These are phyloP conservation scores for Eristalinus aeneus DNA, from an alignment of 2,888 invertebrate species.

Conservation along the genomic window DNA sequence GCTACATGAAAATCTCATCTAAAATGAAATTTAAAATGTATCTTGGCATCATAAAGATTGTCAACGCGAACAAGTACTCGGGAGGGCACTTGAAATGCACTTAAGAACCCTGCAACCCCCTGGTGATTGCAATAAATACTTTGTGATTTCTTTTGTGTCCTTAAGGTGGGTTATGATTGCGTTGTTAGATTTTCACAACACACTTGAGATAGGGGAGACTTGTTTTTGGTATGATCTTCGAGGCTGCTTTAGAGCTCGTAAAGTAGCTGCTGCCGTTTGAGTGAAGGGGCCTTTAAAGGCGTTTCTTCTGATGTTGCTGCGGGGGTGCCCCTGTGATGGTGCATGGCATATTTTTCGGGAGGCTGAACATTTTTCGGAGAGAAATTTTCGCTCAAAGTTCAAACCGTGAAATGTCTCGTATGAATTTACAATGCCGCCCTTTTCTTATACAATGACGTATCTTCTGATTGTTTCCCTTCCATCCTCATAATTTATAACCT, in stretches of 20 bases:
- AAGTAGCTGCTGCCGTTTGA: not conserved
- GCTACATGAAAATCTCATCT: constrained; percentile 28
- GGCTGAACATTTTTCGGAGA: too few species aligned
- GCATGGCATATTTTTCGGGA: too few species aligned
- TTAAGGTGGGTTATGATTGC: not conserved
- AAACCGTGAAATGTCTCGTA: too few species aligned
- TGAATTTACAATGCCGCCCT: too few species aligned
- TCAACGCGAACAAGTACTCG: constrained; percentile 2
- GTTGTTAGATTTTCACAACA: not conserved
- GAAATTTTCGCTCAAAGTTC: too few species aligned
- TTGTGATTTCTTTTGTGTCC: not conserved
- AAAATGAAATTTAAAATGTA: constrained; percentile 21
- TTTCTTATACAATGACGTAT: too few species aligned
- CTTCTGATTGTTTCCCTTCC: too few species aligned
- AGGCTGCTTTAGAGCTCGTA: not conserved
- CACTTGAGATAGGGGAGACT: not conserved
- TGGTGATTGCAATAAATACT: constrained; percentile 15
- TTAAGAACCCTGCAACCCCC: constrained; percentile 13
- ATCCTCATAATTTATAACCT: too few species aligned
- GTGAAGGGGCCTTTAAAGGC: not conserved
- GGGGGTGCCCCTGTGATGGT: not conserved
- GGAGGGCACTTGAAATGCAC: constrained; percentile 30
- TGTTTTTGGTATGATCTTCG: not conserved
- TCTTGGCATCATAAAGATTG: not conserved
- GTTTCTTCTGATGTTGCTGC: not conserved